These are phyloP conservation scores for Psettodes erumei DNA, from an alignment of 2,113 vertebrate genomes.

Conservation along the genomic window DNA sequence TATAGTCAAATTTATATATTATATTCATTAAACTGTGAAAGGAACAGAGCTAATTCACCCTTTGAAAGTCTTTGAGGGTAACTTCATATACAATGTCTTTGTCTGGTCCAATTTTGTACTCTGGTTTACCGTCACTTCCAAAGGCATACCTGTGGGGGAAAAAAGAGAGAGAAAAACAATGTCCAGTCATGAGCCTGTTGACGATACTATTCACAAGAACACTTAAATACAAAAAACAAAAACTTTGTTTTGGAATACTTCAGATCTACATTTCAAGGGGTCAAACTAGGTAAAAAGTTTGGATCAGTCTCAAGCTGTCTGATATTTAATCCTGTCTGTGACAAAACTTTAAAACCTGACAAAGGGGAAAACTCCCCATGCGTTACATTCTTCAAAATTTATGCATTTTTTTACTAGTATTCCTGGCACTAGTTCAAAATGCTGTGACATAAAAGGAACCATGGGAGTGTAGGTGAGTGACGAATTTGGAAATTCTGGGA, in stretches of 20 bases:
- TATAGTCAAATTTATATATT: background rate
- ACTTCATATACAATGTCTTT: conserved; percentile 91
- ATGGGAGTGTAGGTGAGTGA: background rate
- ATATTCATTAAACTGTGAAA: conserved; percentile 1
- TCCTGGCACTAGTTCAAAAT: background rate
- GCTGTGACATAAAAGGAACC: background rate
- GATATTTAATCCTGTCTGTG: background rate
- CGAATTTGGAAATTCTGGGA: background rate
- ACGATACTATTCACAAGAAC: background rate
- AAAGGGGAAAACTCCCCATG: background rate
- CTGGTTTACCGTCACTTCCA: conserved; percentile 89
- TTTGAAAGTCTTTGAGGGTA: conserved; percentile 92
- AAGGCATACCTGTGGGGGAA: conserved; percentile 89
- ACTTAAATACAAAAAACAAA: background rate
- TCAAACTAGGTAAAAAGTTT: background rate
- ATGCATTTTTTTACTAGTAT: background rate
- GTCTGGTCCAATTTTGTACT: conserved; percentile 89
- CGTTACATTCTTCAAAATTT: background rate
- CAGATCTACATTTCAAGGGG: background rate
- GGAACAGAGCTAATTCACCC: conserved; percentile 82
- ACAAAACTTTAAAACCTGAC: background rate
- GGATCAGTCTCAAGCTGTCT: background rate
- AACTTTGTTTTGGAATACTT: background rate
- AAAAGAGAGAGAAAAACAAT: background rate
- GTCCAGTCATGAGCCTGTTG: background rate